A percentile compares a stretch with the other conserved stretches of the same genome.
These are phyloP conservation scores for Hydroisotoma schaefferi DNA, from an alignment of 2,888 invertebrate genomes.

Conservation along the genomic window DNA sequence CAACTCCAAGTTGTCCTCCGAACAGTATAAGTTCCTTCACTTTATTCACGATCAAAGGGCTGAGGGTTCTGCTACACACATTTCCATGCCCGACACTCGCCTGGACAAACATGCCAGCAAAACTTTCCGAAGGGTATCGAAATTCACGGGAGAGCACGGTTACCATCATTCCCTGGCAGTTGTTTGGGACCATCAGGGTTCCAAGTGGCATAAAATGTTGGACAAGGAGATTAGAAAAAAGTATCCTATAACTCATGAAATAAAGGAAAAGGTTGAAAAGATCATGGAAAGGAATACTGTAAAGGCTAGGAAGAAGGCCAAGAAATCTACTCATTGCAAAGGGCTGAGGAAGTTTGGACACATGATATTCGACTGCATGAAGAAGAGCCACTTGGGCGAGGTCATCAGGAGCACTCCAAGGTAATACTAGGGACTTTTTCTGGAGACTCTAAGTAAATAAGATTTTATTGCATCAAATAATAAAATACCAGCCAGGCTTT, in stretches of 20 bases:
- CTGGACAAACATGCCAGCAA: too few species aligned
- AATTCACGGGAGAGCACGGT: neutral
- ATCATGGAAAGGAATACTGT: constrained; percentile 10
- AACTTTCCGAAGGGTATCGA: neutral
- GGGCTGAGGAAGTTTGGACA: neutral
- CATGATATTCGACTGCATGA: neutral
- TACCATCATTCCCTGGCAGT: neutral
- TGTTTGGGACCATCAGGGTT: neutral
- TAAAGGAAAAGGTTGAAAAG: constrained; percentile 17
- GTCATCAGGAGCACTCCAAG: neutral
- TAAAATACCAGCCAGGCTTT: neutral
- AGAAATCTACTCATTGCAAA: neutral
- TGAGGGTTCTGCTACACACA: too few species aligned
- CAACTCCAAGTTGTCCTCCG: too few species aligned
- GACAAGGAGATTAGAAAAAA: neutral
- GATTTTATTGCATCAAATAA: neutral
- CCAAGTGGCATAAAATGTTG: neutral
- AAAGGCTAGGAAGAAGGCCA: neutral
- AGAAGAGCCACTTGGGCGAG: neutral
- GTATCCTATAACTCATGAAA: constrained; percentile 21
- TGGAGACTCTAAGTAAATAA: too few species aligned
- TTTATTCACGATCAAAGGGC: neutral
- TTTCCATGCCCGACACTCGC: too few species aligned
- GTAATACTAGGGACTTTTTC: too few species aligned
- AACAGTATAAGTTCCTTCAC: too few species aligned